A percentile compares a stretch with the other conserved stretches of the same genome.
Conservation (phyloP, 2,888 invertebrate genomes). For the Lasius fuliginosus region DNA sequence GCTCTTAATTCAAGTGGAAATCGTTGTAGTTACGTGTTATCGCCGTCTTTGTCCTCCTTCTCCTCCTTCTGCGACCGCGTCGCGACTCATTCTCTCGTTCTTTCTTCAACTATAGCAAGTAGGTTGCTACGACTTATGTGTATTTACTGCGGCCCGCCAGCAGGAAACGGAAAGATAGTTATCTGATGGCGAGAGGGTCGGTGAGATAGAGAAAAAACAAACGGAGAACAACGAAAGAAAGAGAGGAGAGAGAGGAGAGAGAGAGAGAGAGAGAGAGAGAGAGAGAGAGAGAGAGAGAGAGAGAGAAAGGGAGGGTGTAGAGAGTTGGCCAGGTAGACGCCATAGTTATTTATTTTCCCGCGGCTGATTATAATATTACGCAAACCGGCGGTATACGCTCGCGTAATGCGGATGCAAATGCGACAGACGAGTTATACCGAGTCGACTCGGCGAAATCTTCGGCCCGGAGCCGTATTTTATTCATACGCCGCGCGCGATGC, state of each 20-base stretch:
- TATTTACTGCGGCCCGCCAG: constrained; percentile 72
- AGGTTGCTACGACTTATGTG: constrained; percentile 61
- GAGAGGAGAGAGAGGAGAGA: neutral
- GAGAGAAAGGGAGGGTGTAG: neutral
- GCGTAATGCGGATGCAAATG: constrained; percentile 77
- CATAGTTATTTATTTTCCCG: constrained; percentile 80
- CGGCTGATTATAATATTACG: constrained; percentile 83
- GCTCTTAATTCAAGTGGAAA: constrained; percentile 59
- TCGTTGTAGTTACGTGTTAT: constrained; percentile 57
- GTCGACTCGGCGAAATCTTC: constrained; percentile 71
- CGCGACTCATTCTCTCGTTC: constrained; percentile 53
- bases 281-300: constrained; percentile 8
- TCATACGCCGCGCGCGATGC: constrained; percentile 68
- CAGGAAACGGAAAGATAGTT: constrained; percentile 81
- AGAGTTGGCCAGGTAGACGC: constrained; percentile 66
- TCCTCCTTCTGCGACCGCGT: constrained; percentile 37
- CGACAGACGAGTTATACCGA: constrained; percentile 65
- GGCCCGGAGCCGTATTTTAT: constrained; percentile 74
- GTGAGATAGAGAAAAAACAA: constrained; percentile 46
- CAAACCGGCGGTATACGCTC: constrained; percentile 68
- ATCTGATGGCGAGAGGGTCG: constrained; percentile 72
- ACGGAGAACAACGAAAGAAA: constrained; percentile 40
- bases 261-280: neutral
- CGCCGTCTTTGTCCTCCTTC: constrained; percentile 51
- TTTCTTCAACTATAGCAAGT: constrained; percentile 65